Conservation (phyloP, 2,888 invertebrate genomes). For the Aphidoletes aphidimyza region DNA sequence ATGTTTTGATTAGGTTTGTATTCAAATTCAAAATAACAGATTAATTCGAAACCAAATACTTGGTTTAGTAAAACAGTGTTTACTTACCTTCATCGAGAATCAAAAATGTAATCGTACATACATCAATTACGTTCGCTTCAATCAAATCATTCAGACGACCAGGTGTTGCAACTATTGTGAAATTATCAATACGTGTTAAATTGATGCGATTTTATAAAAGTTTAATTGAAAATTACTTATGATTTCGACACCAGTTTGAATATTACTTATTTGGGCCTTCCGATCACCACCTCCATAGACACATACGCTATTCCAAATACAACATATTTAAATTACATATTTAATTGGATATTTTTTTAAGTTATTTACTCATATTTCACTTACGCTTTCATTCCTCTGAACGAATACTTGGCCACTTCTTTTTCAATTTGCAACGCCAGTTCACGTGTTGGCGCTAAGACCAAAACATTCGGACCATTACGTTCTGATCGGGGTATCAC, state of each 20-base stretch:
- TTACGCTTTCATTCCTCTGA: constrained; percentile 86
- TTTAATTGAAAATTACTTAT: too few species aligned
- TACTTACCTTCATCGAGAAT: constrained; percentile 85
- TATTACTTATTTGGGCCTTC: constrained; percentile 78
- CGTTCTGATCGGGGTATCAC: constrained; percentile 74
- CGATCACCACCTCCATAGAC: constrained; percentile 92
- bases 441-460: constrained; percentile 93
- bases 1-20: background rate
- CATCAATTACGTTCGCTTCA: constrained; percentile 75
- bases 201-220: too few species aligned
- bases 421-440: constrained; percentile 92
- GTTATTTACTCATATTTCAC: constrained; percentile 59
- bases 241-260: constrained; percentile 88
- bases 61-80: background rate
- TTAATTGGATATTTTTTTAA: background rate
- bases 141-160: constrained; percentile 93
- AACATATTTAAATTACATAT: constrained; percentile 20
- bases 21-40: too few species aligned
- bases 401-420: constrained; percentile 89
- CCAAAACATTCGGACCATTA: constrained; percentile 84
- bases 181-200: too few species aligned
- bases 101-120: constrained; percentile 84
- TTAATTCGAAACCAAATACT: too few species aligned
- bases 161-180: too few species aligned
- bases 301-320: constrained; percentile 75